Conservation (phyloP, 2,113 vertebrate genomes). For the Enhydra lutris region DNA sequence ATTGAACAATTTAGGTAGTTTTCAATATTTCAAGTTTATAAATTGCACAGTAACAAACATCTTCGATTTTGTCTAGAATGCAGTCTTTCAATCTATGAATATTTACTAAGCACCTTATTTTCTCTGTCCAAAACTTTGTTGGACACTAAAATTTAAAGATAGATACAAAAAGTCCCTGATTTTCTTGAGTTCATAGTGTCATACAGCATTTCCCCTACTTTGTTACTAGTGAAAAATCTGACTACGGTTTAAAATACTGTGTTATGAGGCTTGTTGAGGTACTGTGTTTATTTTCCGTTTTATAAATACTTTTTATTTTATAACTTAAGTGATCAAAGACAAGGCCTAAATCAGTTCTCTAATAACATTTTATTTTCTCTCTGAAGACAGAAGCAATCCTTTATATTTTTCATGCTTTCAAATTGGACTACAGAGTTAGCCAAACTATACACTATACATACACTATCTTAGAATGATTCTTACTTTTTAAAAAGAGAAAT, state of each 20-base stretch:
- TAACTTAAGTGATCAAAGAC: neutral
- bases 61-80: neutral
- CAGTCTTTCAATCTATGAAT: neutral
- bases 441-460: neutral
- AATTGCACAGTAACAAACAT: neutral
- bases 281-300: neutral
- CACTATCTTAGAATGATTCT: neutral
- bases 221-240: neutral
- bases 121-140: neutral
- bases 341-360: neutral
- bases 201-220: neutral
- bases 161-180: neutral
- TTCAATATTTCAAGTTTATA: neutral
- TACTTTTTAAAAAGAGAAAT: neutral
- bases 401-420: slow-evolving; percentile 13
- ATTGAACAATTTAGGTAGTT: neutral
- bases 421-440: neutral
- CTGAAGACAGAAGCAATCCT: neutral
- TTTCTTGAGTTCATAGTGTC: neutral
- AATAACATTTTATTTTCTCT: neutral
- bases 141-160: neutral
- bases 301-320: neutral
- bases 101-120: neutral
- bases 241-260: neutral
- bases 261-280: neutral